Conservation (phyloP, 2,113 vertebrate species). For the Catharus minimus region DNA sequence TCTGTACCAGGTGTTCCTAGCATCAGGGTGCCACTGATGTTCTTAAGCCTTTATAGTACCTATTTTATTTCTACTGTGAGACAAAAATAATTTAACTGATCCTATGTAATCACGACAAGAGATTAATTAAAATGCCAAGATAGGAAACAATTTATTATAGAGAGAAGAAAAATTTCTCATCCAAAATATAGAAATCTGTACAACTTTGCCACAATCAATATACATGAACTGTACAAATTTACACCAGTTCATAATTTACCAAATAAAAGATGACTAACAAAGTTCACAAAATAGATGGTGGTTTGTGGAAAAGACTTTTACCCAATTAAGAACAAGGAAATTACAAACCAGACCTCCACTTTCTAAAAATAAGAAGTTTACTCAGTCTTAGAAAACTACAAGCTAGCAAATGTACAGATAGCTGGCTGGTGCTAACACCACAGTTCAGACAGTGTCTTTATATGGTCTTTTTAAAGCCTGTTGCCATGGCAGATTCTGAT, state of each 20-base stretch:
- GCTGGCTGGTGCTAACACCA: conserved; percentile 84
- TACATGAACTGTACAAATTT: conserved; percentile 99
- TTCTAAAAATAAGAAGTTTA: conserved; percentile 90
- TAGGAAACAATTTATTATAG: conserved; percentile 99
- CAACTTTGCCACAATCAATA: conserved; percentile 99
- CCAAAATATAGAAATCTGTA: conserved; percentile 99
- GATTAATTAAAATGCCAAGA: conserved; percentile 88
- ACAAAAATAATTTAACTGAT: conserved; percentile 63
- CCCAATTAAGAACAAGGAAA: conserved; percentile 87
- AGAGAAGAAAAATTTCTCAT: conserved; percentile 98
- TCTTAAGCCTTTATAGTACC: conserved; percentile 41
- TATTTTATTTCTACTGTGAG: conserved; percentile 60
- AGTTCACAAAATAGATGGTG: conserved; percentile 96
- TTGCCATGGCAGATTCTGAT: conserved; percentile 75
- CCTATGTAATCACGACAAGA: conserved; percentile 82
- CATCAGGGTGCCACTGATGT: conserved; percentile 49
- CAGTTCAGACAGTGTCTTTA: conserved; percentile 87
- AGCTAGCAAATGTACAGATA: conserved; percentile 87
- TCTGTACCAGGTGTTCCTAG: conserved; percentile 46
- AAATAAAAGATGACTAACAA: conserved; percentile 96
- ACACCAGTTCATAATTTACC: conserved; percentile 99
- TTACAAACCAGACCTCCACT: conserved; percentile 89
- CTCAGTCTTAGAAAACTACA: conserved; percentile 87
- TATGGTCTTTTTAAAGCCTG: conserved; percentile 81
- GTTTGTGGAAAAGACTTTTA: conserved; percentile 88